Evolutionary conservation across 2,113 vertebrate genomes (phyloP).

Genomic region (Pollimyrus isidori): DNA sequence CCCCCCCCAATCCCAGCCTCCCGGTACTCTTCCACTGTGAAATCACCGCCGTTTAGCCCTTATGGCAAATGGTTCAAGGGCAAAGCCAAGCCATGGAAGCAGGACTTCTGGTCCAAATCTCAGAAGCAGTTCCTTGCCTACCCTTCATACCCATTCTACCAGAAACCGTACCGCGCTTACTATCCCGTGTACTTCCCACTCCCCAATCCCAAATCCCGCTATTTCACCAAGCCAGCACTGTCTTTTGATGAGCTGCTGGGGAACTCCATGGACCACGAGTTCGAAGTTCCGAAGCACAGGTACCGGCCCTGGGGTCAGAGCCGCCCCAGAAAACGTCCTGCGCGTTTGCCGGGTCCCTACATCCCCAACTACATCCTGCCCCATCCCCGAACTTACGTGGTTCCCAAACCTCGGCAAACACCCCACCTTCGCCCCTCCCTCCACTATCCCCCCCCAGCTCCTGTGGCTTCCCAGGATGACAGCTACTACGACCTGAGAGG

Average conservation of each 20-base stretch:
- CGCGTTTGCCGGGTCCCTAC: constrained; percentile 51
- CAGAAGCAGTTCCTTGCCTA: constrained; percentile 70
- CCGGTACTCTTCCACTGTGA: constrained; percentile 56
- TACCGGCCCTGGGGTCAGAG: constrained; percentile 52
- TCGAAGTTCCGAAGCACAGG: constrained; percentile 54
- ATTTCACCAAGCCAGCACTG: constrained; percentile 57
- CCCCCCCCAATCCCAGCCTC: constrained; percentile 57
- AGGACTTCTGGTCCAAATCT: constrained; percentile 63
- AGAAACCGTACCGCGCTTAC: constrained; percentile 69
- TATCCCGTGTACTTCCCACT: constrained; percentile 69
- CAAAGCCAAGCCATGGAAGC: constrained; percentile 58
- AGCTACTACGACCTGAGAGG: constrained; percentile 63
- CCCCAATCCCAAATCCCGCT: constrained; percentile 61
- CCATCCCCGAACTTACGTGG: constrained; percentile 75
- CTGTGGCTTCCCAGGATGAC: constrained; percentile 45
- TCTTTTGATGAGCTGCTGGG: constrained; percentile 68
- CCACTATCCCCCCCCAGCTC: constrained; percentile 55
- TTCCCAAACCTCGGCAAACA: constrained; percentile 57
- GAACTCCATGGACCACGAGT: constrained; percentile 58
- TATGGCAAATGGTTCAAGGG: constrained; percentile 67
- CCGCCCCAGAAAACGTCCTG: constrained; percentile 44
- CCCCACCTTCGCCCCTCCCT: constrained; percentile 54
- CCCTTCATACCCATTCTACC: constrained; percentile 70
- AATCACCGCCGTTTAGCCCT: constrained; percentile 50
- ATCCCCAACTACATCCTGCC: constrained; percentile 80